Evolutionary conservation across 2,113 vertebrate genomes (phyloP).

Genomic region (Chamaea fasciata): DNA sequence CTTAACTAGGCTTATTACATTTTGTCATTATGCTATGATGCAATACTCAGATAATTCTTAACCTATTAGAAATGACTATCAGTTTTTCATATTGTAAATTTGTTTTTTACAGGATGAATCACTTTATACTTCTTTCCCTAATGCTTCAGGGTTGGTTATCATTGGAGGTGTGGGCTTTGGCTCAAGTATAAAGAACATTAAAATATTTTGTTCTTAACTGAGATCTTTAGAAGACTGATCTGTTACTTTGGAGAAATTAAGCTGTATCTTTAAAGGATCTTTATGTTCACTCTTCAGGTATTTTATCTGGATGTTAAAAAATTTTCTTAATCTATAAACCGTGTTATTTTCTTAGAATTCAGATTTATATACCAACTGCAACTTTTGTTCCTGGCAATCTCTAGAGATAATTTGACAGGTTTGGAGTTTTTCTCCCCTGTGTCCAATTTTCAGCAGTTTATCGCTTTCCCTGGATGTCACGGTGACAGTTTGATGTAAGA

Average conservation of each 20-base stretch:
- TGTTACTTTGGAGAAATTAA: not conserved
- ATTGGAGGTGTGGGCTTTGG: not conserved
- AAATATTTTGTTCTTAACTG: not conserved
- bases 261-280: not conserved
- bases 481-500: not conserved
- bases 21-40: not conserved
- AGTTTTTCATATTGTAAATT: not conserved
- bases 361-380: not conserved
- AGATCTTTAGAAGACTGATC: not conserved
- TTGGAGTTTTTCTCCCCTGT: not conserved
- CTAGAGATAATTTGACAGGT: not conserved
- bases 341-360: not conserved
- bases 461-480: not conserved
- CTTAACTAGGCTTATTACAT: constrained; percentile 8
- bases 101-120: not conserved
- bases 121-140: not conserved
- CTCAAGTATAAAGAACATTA: not conserved
- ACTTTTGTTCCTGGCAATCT: not conserved
- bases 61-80: not conserved
- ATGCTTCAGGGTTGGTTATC: not conserved
- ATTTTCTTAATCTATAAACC: rapidly evolving
- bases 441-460: not conserved
- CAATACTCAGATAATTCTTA: not conserved
- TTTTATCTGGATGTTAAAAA: not conserved
- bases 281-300: not conserved